Base-by-base conservation (phyloP, 2,797 vertebrate genomes). In the Carduelis carduelis region DNA sequence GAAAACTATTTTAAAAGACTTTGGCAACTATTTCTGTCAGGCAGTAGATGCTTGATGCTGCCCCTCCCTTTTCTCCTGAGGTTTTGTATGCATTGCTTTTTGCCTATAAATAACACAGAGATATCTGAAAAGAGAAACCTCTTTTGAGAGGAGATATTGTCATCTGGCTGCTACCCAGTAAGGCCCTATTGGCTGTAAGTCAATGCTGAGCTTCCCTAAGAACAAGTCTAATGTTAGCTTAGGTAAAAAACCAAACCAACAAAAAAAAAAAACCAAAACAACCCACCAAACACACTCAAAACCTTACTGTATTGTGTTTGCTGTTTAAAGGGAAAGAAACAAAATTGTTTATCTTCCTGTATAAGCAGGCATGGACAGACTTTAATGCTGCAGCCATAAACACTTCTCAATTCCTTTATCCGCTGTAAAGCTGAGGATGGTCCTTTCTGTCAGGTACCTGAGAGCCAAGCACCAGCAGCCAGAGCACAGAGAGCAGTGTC, bases 81-180 rank as follows among this genome's bases (percentile, higher is more conserved):
- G 39, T 79, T 94, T 82, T 85, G 20, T 55, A 52, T 53, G 47
- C 14, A 5, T 63, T 77, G 43, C 57, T 95, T 81, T 87, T 66
- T 76, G 52, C 41, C 86, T 95, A 72, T 93, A 96, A 96, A 96
- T 94, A 95, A 60, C 74, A 72, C 41, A 68, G 44, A 63, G 43
- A 76, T 89, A 70, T 53, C 87, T 95, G 85, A 77, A 93, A 95
- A 87, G 61, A 34, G 60, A 95, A 93, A 46, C 21, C 53, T 84
- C 75, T 66, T 64, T 49, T 71, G 41, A 59, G 69, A 84, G 28
- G 59, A 87, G 47, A 71, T 91, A 59, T 5, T 5, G 60, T 71
- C 68, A 93, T 70, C 82, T 94, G 90, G 90, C 92, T 89, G 71
- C 52, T 68, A 50, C 57, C 72, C 75, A 92, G 53, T 28, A 57